Evolutionary conservation across 92 coral and sea anemone genomes (phyloP).

Genomic region (Galaxea fascicularis): DNA sequence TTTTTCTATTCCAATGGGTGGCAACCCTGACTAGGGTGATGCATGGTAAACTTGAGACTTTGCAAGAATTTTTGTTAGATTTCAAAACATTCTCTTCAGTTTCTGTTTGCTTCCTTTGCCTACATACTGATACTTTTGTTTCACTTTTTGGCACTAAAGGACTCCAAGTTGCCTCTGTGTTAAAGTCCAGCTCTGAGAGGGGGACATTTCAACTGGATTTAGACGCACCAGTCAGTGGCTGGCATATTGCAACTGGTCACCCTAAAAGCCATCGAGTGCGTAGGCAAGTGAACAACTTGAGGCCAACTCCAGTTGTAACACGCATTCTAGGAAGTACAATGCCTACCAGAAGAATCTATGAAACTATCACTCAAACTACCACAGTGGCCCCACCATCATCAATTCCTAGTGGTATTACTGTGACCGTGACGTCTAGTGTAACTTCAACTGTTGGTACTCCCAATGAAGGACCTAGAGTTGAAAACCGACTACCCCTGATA

Average conservation of each 20-base stretch:
- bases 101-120: too few species aligned
- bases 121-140: too few species aligned
- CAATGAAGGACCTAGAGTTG: slow-evolving; percentile 62
- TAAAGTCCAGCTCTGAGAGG: slow-evolving; percentile 90
- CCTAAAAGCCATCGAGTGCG: slow-evolving; percentile 85
- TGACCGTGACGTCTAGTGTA: slow-evolving; percentile 35
- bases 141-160: slow-evolving; percentile 49
- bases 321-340: slow-evolving; percentile 28
- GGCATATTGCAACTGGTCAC: slow-evolving; percentile 94
- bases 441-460: slow-evolving; percentile 25
- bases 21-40: too few species aligned
- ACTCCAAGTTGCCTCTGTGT: slow-evolving; percentile 75
- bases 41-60: too few species aligned
- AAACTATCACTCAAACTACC: slow-evolving; percentile 73
- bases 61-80: too few species aligned
- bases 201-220: slow-evolving; percentile 80
- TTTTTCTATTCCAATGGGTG: too few species aligned
- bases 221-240: slow-evolving; percentile 83
- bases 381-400: slow-evolving; percentile 68
- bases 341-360: slow-evolving; percentile 20
- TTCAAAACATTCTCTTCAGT: not conserved
- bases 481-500: slow-evolving; percentile 36
- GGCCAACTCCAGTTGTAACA: slow-evolving; percentile 73
- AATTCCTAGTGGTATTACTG: slow-evolving; percentile 27
- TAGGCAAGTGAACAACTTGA: slow-evolving; percentile 69